phyloP scores from a whole-genome alignment of 2,797 vertebrate species.

The Xerus rutilus region DNA sequence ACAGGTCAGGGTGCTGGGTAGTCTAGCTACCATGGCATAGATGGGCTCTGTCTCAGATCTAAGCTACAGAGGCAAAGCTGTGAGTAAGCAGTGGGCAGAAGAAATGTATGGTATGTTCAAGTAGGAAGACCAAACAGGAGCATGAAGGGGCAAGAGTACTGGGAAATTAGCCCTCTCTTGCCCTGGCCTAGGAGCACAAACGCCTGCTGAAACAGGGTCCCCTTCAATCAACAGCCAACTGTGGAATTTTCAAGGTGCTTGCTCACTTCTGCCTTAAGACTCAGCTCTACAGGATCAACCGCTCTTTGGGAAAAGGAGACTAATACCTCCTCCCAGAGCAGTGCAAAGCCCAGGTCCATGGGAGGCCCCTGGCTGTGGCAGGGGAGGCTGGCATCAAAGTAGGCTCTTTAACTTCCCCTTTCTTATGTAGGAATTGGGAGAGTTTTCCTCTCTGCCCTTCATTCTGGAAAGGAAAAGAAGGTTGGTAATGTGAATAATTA shows the following conservation, averaged over 20 bases:
- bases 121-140: neutral
- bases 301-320: neutral
- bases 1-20: neutral
- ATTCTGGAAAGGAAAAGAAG: slow-evolving; percentile 13
- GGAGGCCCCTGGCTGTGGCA: neutral
- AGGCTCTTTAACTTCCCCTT: neutral
- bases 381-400: neutral
- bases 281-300: neutral
- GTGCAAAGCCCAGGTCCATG: no score
- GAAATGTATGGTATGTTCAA: neutral
- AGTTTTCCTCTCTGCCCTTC: neutral
- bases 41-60: neutral
- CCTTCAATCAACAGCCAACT: neutral
- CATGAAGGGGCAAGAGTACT: neutral
- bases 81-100: neutral
- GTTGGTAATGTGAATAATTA: neutral
- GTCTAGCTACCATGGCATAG: neutral
- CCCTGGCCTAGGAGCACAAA: neutral
- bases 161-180: neutral
- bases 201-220: neutral
- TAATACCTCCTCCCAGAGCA: neutral
- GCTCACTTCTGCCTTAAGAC: neutral
- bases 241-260: neutral
- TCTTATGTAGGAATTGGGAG: neutral
- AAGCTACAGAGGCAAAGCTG: neutral